phyloP scores from a whole-genome alignment of 2,113 vertebrate genomes.

The Tachuris rubrigastra region DNA sequence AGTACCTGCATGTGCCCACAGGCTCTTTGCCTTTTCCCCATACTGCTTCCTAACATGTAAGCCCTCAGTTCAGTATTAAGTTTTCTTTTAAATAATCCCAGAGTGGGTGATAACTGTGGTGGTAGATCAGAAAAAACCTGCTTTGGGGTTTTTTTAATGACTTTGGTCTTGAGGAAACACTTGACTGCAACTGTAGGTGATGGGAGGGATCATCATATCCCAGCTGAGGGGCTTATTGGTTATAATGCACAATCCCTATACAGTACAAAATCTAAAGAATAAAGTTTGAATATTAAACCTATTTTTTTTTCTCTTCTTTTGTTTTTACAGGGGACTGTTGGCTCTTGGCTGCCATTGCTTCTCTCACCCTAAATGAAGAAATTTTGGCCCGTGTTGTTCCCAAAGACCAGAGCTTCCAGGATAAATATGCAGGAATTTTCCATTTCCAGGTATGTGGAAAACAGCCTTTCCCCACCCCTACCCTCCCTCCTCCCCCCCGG shows the following conservation, averaged over 20 bases:
- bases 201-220: background rate
- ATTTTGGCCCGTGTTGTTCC: constrained; percentile 80
- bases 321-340: constrained; percentile 81
- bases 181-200: background rate
- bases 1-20: background rate
- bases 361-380: constrained; percentile 82
- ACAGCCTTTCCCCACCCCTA: background rate
- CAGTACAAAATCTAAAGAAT: background rate
- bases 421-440: constrained; percentile 86
- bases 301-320: background rate
- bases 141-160: background rate
- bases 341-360: constrained; percentile 87
- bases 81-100: background rate
- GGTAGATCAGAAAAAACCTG: background rate
- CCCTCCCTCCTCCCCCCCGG: background rate
- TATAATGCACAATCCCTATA: background rate
- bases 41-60: background rate
- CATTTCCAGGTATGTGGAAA: constrained; percentile 81
- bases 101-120: background rate
- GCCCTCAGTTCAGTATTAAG: background rate
- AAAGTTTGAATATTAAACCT: background rate
- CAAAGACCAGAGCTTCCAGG: constrained; percentile 80
- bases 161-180: background rate
- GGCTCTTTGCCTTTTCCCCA: background rate
- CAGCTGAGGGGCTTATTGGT: background rate